phyloP scores from a whole-genome alignment of 64 coral and sea anemone genomes.

The Porites lutea region DNA sequence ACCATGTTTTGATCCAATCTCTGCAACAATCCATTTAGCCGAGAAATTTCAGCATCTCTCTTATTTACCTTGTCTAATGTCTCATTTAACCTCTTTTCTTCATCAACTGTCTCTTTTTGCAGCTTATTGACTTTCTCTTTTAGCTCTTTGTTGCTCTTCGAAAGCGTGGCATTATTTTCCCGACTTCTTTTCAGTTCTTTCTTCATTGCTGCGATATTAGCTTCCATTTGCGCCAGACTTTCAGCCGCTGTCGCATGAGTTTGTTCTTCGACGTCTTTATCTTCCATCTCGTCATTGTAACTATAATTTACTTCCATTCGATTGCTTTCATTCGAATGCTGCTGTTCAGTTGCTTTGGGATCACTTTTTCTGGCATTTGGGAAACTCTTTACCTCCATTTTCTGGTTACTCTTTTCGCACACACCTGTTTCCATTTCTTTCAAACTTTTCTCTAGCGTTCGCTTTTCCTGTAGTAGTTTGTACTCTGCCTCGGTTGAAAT shows the following conservation, averaged over 20 bases:
- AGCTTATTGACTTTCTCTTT: not conserved
- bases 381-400: not conserved
- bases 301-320: too few species aligned
- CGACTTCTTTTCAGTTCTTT: not conserved
- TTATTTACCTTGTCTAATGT: too few species aligned
- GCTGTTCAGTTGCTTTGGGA: not conserved
- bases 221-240: not conserved
- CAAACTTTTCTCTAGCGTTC: not conserved
- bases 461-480: not conserved
- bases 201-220: not conserved
- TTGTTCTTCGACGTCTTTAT: not conserved
- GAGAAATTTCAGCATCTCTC: too few species aligned
- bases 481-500: not conserved
- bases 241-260: not conserved
- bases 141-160: too few species aligned
- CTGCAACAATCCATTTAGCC: too few species aligned
- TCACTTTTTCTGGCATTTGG: not conserved
- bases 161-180: not conserved
- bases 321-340: not conserved
- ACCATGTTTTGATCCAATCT: too few species aligned
- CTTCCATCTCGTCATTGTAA: not conserved
- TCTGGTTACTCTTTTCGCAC: not conserved
- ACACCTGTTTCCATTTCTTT: not conserved
- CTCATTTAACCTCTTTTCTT: too few species aligned
- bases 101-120: too few species aligned